phyloP scores from a whole-genome alignment of 2,888 invertebrate species.

The Dynastes tityus region DNA sequence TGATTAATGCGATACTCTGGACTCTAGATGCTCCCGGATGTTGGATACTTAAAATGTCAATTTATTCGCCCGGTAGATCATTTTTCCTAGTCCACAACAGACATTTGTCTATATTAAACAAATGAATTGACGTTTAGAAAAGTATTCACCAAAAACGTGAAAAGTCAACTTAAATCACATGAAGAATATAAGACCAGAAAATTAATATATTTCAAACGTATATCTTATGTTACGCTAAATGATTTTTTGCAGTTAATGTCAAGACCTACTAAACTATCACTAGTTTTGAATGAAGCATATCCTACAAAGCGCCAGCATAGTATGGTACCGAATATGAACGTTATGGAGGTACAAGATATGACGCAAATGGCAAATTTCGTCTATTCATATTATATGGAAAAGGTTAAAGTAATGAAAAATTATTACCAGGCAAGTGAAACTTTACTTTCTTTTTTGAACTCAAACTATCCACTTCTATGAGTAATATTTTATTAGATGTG shows the following conservation, averaged over 20 bases:
- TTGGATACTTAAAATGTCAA: too few relatives aligned
- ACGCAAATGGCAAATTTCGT: constrained; percentile 96
- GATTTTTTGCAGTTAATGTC: constrained; percentile 79
- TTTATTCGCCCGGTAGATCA: too few relatives aligned
- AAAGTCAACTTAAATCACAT: too few relatives aligned
- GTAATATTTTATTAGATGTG: too few relatives aligned
- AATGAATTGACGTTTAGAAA: too few relatives aligned
- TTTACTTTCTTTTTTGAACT: constrained; percentile 15
- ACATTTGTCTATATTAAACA: too few relatives aligned
- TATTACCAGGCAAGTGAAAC: constrained; percentile 67
- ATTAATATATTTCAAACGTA: too few relatives aligned
- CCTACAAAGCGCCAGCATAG: constrained; percentile 78
- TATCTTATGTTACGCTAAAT: not conserved
- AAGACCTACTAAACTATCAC: constrained; percentile 84
- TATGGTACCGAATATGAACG: constrained; percentile 69
- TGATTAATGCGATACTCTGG: too few relatives aligned
- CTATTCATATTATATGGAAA: constrained; percentile 90
- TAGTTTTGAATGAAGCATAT: constrained; percentile 86
- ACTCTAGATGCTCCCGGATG: too few relatives aligned
- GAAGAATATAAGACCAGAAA: too few relatives aligned
- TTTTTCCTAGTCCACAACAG: too few relatives aligned
- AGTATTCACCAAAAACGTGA: too few relatives aligned
- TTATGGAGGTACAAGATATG: constrained; percentile 87
- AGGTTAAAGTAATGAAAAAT: constrained; percentile 78
- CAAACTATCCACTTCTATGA: not conserved